Evolutionary conservation across 2,888 invertebrate genomes (phyloP).

Genomic region (Microctonus aethiopoides): DNA sequence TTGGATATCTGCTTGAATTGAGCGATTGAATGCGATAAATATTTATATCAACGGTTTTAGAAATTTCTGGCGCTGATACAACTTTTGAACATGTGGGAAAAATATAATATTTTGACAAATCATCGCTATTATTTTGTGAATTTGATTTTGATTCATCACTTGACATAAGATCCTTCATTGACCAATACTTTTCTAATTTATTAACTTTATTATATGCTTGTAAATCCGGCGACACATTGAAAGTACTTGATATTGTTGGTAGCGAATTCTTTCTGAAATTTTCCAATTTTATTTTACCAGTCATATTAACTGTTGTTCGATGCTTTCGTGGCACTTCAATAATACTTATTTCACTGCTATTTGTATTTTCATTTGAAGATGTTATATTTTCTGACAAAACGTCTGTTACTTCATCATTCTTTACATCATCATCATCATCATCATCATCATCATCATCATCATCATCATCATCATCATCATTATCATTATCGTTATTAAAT

Average conservation of each 20-base stretch:
- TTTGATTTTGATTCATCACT: constrained; percentile 45
- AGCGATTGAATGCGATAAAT: constrained; percentile 44
- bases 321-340: constrained; percentile 10
- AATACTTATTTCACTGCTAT: not conserved
- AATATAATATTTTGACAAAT: constrained; percentile 49
- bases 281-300: constrained; percentile 49
- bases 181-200: constrained; percentile 58
- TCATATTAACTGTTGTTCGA: not conserved
- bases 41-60: constrained; percentile 41
- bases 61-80: constrained; percentile 55
- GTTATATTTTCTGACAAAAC: not conserved
- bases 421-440: not conserved
- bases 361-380: not conserved
- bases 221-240: constrained; percentile 45
- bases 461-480: constrained; percentile 10
- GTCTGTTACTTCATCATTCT: constrained; percentile 16
- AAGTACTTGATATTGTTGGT: constrained; percentile 50
- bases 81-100: constrained; percentile 54
- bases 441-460: constrained; percentile 1
- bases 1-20: constrained; percentile 34
- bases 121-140: constrained; percentile 32
- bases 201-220: constrained; percentile 45
- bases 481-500: constrained; percentile 20
- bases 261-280: constrained; percentile 53
- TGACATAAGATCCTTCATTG: constrained; percentile 55